A percentile compares a stretch with the other conserved stretches of the same genome.
Conservation (phyloP, 1,140 invertebrate genomes). For the Aphaenogaster ashmeadi region DNA sequence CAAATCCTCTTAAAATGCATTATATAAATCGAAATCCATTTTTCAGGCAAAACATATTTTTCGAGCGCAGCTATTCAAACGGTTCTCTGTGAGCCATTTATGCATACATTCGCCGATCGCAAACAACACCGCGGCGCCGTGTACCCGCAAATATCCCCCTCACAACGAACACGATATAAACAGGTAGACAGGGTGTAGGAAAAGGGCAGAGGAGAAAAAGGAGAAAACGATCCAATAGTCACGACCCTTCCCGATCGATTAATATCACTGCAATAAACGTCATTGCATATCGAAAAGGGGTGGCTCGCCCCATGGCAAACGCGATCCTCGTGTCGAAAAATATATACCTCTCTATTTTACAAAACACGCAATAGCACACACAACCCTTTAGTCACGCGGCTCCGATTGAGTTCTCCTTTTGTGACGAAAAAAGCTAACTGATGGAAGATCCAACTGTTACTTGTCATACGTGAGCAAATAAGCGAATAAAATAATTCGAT, state of each 20-base stretch:
- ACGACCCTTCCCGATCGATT: constrained; percentile 69
- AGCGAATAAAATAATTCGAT: background rate
- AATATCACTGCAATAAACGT: constrained; percentile 76
- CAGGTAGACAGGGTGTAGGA: constrained; percentile 65
- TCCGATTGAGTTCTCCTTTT: constrained; percentile 41
- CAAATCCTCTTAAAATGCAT: constrained; percentile 65
- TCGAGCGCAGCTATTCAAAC: constrained; percentile 67
- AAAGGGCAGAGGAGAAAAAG: constrained; percentile 49
- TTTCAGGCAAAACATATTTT: constrained; percentile 77
- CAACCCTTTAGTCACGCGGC: constrained; percentile 48
- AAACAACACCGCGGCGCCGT: constrained; percentile 48
- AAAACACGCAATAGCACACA: constrained; percentile 66
- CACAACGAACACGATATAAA: constrained; percentile 60
- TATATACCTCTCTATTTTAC: constrained; percentile 68
- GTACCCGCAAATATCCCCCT: constrained; percentile 62
- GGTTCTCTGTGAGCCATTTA: constrained; percentile 37
- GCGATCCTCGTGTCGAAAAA: constrained; percentile 49
- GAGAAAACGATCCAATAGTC: constrained; percentile 64
- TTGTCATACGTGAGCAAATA: background rate
- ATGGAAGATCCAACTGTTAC: background rate
- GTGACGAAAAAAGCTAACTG: constrained; percentile 29
- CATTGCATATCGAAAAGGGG: constrained; percentile 66
- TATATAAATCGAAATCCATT: constrained; percentile 65
- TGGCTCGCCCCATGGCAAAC: constrained; percentile 32
- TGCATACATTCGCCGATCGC: constrained; percentile 50